Evolutionary conservation across 2,797 vertebrate species (phyloP), one percentile per base, ranked within the genome.

Genomic region (Gymnopithys bicolor): DNA sequence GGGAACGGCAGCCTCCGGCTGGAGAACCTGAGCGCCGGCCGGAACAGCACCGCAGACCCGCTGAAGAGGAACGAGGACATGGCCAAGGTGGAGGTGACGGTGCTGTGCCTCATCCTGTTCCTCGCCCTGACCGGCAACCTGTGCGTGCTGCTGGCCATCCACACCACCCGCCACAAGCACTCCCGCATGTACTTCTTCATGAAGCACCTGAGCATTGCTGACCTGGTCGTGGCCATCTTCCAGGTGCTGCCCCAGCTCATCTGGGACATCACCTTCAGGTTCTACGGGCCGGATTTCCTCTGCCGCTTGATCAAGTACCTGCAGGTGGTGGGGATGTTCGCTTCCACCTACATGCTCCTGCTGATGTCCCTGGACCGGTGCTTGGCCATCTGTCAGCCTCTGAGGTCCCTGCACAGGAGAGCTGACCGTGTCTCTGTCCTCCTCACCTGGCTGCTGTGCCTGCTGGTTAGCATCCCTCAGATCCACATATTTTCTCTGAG

Each of bases 321-420:
- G 79, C 99, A 99, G 97, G 99, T 99, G 2, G 99, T 99, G 81
- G 99, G 99, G 10, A 99, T 99, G 99, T 99, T 99, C n/a, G 99
- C 99, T 3, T 99, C 99, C 58, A 99, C 99, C 39, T 99, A 99
- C 97, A 98, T 99, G 99, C 98, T 99, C 27, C 98, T 99, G 85
- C 97, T 99, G 76, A 99, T 99, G 99, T 99, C 99, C 52, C 96
- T 99, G 37, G 99, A 99, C 97, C 98, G 99, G 87, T 99, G 99
- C 90, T 91, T 99, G 94, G 99, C 99, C 28, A 99, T 99, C 95
- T 99, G 99, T 94, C 98, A 98, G 89, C 99, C 99, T 0, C 98
- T 99, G 81, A 98, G 99, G 84, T 98, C 98, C 13, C 93, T 99
- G 89, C 98, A 98, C 95, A 98, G 97, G 95, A 97, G 98, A 14